Evolutionary conservation across 1,140 invertebrate species (phyloP), one percentile per base, ranked within the genome.

Genomic region (Laupala kohalensis): DNA sequence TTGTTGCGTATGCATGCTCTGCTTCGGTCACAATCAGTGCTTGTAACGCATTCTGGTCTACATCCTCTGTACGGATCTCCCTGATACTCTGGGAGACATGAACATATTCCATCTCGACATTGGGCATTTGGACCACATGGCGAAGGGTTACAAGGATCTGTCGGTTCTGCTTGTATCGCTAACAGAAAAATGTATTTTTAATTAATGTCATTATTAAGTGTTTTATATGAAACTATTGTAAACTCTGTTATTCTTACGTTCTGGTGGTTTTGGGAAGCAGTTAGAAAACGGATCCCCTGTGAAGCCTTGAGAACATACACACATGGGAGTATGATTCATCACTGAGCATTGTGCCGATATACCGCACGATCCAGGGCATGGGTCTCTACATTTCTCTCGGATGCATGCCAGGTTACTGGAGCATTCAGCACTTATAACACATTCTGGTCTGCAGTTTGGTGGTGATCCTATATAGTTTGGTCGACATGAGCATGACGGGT

Each of bases 1-100:
- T 89, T 90, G 75, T 86, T 88, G 75, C 85, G 84, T 23, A 88
- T 78, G 76, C 90, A 92, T 64, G 89, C 86, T 76, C 83, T 85
- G 74, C 89, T 84, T 74, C 85, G 84, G 13, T 86, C 79, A 78
- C 90, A 92, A 76, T 91, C 90, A 5, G 85, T 83, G 77, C 90
- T 91, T 25, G 88, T 82, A 5, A 88, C 82, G 80, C 90, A 92
- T 81, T 90, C 86, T 25, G 88, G 88, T 78, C 89, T 82, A 81
- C 86, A 91, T 29, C 87, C 88, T 73, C 85, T 85, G 76, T 92
- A 92, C 26, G 90, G 90, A 81, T 92, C 88, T 64, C 90, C 89
- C 72, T 84, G 85, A 76, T 88, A 91, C 76, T 90, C 86, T n/a
- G 86, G 83, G 73, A 89, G 77, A 77, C 90, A 92, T 70, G 86